phyloP scores from a whole-genome alignment of 2,113 vertebrate species.

The Pterocles gutturalis region DNA sequence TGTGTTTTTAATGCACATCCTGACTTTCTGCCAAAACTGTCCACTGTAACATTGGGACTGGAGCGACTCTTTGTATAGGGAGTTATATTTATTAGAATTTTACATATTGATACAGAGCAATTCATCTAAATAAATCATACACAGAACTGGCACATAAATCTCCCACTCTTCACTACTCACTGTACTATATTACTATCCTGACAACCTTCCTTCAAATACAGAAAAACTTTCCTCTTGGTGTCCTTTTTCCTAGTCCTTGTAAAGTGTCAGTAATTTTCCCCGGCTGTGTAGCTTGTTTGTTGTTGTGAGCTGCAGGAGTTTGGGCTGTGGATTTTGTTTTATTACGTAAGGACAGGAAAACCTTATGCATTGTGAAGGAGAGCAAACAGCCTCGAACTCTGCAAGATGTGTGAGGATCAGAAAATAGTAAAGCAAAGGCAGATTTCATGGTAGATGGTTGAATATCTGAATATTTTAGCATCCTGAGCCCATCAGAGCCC shows the following conservation, averaged over 20 bases:
- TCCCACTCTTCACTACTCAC: background rate
- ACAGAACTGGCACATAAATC: conserved; percentile 77
- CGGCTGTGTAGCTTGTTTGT: background rate
- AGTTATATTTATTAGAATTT: conserved; percentile 81
- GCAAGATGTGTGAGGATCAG: background rate
- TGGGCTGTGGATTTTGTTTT: background rate
- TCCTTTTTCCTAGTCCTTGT: background rate
- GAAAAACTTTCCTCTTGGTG: background rate
- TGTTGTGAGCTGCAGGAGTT: background rate
- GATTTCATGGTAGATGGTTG: background rate
- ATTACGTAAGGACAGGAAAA: background rate
- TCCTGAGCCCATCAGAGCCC: background rate
- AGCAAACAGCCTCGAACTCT: background rate
- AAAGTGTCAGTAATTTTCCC: background rate
- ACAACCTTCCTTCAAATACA: conserved; percentile 17
- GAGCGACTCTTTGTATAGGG: conserved; percentile 63
- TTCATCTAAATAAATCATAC: conserved; percentile 81
- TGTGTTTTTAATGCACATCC: conserved; percentile 85
- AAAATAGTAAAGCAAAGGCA: background rate
- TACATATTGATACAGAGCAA: conserved; percentile 75
- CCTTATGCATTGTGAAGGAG: background rate
- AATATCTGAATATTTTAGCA: background rate
- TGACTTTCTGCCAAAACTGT: conserved; percentile 84
- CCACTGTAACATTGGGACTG: conserved; percentile 70
- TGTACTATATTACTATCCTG: conserved; percentile 25